Percentiles rank a stretch among this genome's conserved stretches.
Evolutionary conservation across 2,113 vertebrate genomes (phyloP).

Genomic region (Indicator maculatus): DNA sequence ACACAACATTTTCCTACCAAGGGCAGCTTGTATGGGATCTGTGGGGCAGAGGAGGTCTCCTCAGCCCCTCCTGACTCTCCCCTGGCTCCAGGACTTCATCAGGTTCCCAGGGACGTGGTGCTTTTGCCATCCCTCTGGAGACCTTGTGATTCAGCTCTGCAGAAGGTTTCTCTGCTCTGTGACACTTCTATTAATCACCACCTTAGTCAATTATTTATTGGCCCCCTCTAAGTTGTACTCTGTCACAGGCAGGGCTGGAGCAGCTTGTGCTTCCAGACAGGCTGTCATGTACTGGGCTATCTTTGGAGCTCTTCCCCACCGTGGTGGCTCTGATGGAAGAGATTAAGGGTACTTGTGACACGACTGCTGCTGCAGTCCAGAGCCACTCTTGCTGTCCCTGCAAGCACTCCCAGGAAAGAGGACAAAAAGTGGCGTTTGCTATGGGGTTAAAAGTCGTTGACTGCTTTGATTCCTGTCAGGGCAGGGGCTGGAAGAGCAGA

Average conservation of each 20-base stretch:
- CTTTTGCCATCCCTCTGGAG: neutral
- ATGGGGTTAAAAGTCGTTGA: neutral
- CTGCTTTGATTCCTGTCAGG: neutral
- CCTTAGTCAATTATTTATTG: neutral
- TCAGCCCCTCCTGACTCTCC: neutral
- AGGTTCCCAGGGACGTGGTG: fast-evolving
- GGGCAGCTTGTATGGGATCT: fast-evolving
- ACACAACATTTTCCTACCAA: neutral
- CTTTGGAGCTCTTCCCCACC: neutral
- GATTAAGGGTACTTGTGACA: neutral
- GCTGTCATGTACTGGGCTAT: neutral
- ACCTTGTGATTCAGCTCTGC: neutral
- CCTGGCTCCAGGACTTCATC: neutral
- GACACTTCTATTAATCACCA: neutral
- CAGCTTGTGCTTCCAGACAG: neutral
- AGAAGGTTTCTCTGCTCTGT: neutral
- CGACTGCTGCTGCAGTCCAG: neutral
- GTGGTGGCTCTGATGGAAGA: neutral
- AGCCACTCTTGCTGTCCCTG: neutral
- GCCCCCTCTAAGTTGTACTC: neutral
- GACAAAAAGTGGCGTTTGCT: neutral
- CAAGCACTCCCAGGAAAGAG: neutral
- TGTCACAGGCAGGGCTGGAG: neutral
- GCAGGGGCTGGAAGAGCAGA: neutral
- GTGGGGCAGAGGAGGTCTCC: neutral